Conservation (phyloP, 2,113 vertebrate species). For the Xyrauchen texanus region DNA sequence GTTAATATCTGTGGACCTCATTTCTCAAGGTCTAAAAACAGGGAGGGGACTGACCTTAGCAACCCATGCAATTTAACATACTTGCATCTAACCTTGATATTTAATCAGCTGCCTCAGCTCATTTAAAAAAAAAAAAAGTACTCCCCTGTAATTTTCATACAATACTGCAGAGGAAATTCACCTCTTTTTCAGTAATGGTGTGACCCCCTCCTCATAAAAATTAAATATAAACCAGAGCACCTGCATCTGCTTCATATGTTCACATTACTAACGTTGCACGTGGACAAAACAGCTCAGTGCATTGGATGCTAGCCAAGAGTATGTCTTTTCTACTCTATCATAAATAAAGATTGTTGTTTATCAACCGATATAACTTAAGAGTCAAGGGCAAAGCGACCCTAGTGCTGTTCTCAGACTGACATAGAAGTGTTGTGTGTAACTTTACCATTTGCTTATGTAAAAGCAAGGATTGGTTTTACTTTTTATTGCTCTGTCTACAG, state of each 20-base stretch:
- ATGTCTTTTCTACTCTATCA: slow-evolving; percentile 30
- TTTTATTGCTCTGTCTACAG: too few species aligned
- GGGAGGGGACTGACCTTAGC: neutral
- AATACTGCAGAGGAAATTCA: neutral
- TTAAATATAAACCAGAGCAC: slow-evolving; percentile 27
- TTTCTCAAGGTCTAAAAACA: slow-evolving; percentile 7
- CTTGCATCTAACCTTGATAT: slow-evolving; percentile 17
- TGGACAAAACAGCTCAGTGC: neutral
- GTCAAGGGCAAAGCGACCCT: slow-evolving; percentile 26
- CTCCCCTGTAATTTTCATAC: neutral
- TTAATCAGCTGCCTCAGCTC: neutral
- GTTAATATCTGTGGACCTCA: neutral
- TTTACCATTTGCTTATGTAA: slow-evolving; percentile 16
- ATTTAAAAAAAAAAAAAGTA: neutral
- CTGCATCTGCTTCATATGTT: slow-evolving; percentile 14
- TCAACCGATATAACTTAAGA: slow-evolving; percentile 26
- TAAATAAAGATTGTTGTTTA: slow-evolving; percentile 30
- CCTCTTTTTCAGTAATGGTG: neutral
- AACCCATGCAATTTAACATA: neutral
- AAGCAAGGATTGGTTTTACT: neutral
- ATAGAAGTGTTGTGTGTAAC: neutral
- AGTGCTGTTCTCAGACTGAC: neutral
- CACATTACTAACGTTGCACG: slow-evolving; percentile 30
- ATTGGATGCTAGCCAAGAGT: slow-evolving; percentile 22
- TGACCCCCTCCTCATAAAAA: neutral